A percentile compares a stretch with the other conserved stretches of the same genome.
These are phyloP conservation scores for Caenorhabditis auriculariae DNA, from an alignment of 2,888 invertebrate species.

Conservation along the genomic window DNA sequence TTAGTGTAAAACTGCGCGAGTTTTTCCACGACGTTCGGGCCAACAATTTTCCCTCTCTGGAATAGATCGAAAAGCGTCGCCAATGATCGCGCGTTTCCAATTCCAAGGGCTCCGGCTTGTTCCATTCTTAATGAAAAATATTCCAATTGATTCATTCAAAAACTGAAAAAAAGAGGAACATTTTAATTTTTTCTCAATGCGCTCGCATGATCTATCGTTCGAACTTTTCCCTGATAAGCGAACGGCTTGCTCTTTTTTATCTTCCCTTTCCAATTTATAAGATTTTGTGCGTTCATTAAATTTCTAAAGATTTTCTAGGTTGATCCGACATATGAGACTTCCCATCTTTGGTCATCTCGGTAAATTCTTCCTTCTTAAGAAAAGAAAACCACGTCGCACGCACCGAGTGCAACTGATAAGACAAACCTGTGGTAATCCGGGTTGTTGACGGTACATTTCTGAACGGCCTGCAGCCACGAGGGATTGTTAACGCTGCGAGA, in stretches of 20 bases:
- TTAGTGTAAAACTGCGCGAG: slow-evolving; percentile 34
- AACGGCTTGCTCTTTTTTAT: no score
- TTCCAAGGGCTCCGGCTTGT: slow-evolving; percentile 59
- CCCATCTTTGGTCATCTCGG: not conserved
- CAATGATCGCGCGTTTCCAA: slow-evolving; percentile 57
- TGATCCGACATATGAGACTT: no score
- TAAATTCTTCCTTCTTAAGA: no score
- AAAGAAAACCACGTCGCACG: no score
- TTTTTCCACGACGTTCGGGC: no score
- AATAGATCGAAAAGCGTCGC: slow-evolving; percentile 54
- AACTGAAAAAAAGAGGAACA: not conserved
- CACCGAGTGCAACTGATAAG: no score
- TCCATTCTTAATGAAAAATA: slow-evolving; percentile 41
- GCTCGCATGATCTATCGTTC: no score
- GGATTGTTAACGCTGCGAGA: slow-evolving; percentile 37
- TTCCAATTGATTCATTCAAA: no score
- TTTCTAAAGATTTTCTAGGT: no score
- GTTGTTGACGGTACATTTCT: slow-evolving; percentile 52
- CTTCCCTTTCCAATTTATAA: no score
- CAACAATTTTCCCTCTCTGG: slow-evolving; percentile 25
- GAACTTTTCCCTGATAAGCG: no score
- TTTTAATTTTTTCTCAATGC: not conserved
- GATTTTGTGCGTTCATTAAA: no score
- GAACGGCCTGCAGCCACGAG: slow-evolving; percentile 46
- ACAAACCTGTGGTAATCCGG: slow-evolving; percentile 46